Conservation (phyloP, 2,113 vertebrate genomes). For the Hoplias malabaricus region DNA sequence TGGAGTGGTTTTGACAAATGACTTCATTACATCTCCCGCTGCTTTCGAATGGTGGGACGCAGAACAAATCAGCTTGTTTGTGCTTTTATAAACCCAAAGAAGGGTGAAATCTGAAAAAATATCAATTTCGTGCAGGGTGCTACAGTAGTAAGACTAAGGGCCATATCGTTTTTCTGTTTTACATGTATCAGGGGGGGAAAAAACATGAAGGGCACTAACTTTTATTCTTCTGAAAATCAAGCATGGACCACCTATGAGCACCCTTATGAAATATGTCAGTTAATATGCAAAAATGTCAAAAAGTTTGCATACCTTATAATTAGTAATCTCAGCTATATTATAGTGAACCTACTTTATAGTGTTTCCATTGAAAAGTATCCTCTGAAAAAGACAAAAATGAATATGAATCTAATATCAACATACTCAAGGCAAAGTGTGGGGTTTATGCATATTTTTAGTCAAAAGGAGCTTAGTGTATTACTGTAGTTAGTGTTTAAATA, state of each 20-base stretch:
- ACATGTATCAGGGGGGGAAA: neutral
- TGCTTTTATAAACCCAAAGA: constrained; percentile 49
- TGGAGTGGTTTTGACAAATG: constrained; percentile 62
- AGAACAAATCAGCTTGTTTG: constrained; percentile 56
- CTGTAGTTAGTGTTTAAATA: too few relatives aligned
- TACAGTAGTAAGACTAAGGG: neutral
- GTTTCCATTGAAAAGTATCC: too few relatives aligned
- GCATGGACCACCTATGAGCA: neutral
- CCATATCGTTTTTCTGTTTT: neutral
- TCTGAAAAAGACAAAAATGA: too few relatives aligned
- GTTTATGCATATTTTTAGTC: too few relatives aligned
- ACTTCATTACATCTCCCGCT: constrained; percentile 61
- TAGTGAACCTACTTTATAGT: too few relatives aligned
- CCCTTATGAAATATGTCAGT: neutral
- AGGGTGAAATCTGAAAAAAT: constrained; percentile 33
- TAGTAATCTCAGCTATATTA: too few relatives aligned
- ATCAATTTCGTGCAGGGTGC: constrained; percentile 42
- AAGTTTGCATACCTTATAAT: too few relatives aligned
- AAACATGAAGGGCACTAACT: neutral
- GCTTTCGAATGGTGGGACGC: constrained; percentile 56
- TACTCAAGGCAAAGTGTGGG: too few relatives aligned
- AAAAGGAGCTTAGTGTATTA: too few relatives aligned
- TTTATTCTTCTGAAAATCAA: neutral
- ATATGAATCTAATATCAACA: too few relatives aligned
- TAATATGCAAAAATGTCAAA: too few relatives aligned